A percentile compares a stretch with the other conserved stretches of the same genome.
Conservation (phyloP, 2,888 invertebrate genomes). For the Pheosia tremula region DNA sequence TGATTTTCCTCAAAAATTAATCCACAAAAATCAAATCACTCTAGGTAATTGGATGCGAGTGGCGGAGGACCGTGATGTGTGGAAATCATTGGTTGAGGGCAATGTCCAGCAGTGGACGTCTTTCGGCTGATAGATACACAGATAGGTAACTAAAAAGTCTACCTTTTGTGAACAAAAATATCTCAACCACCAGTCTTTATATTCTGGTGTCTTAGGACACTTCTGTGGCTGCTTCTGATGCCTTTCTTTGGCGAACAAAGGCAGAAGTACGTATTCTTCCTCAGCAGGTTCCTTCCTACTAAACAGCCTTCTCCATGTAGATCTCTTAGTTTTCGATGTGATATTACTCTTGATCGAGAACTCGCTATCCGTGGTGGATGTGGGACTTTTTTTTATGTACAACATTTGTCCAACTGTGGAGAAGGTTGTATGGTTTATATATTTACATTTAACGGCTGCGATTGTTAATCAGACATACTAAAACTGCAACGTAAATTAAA, state of each 20-base stretch:
- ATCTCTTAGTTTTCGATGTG: slow-evolving; percentile 32
- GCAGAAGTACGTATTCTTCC: slow-evolving; percentile 62
- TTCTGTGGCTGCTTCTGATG: slow-evolving; percentile 29
- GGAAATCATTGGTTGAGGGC: too few species aligned
- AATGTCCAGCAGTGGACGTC: too few species aligned
- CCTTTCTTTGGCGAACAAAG: slow-evolving; percentile 47
- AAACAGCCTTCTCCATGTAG: slow-evolving; percentile 51
- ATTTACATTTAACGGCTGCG: too few species aligned
- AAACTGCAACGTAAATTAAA: too few species aligned
- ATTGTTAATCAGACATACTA: too few species aligned
- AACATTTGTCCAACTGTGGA: slow-evolving; percentile 41
- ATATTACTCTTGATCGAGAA: slow-evolving; percentile 17
- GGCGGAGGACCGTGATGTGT: too few species aligned
- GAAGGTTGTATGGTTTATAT: neutral
- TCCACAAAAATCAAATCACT: too few species aligned
- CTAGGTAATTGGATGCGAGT: too few species aligned
- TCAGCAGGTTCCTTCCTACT: slow-evolving; percentile 46
- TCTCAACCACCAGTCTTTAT: slow-evolving; percentile 68
- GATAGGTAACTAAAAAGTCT: neutral
- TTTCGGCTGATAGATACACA: too few species aligned
- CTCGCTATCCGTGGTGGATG: slow-evolving; percentile 16
- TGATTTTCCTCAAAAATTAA: too few species aligned
- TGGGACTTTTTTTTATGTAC: slow-evolving; percentile 35
- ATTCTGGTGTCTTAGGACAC: slow-evolving; percentile 18
- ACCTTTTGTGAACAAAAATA: slow-evolving; percentile 57